A percentile compares a stretch with the other conserved stretches of the same genome.
Evolutionary conservation across 2,113 vertebrate species (phyloP).

Genomic region (Columba livia): DNA sequence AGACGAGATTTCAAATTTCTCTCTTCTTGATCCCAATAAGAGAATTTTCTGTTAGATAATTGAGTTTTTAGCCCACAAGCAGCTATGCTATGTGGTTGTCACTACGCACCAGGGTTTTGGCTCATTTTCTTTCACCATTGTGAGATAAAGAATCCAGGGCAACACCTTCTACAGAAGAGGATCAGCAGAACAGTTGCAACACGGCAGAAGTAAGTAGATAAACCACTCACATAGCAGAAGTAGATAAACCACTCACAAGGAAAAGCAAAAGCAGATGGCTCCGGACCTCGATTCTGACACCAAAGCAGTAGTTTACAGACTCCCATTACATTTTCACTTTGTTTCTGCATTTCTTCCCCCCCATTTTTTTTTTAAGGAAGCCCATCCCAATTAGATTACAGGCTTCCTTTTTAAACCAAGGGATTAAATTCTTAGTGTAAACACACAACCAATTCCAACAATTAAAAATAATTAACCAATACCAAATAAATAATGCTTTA

Average conservation of each 20-base stretch:
- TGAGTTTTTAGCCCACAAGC: neutral
- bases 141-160: neutral
- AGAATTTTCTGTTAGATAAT: neutral
- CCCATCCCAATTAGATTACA: neutral
- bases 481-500: neutral
- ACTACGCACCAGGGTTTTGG: neutral
- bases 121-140: neutral
- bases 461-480: neutral
- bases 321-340: neutral
- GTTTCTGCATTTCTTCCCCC: neutral
- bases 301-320: neutral
- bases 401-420: neutral
- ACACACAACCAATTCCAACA: neutral
- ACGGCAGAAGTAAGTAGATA: neutral
- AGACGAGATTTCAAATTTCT: no score
- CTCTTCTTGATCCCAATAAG: no score
- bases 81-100: neutral
- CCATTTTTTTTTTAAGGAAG: neutral
- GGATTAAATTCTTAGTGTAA: neutral
- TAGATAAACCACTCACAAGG: neutral
- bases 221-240: neutral
- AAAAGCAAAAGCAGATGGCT: neutral
- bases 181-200: neutral
- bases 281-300: neutral
- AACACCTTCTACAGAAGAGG: neutral